Base-by-base conservation (phyloP, 2,888 invertebrate genomes). In the Brachycybe producta region DNA sequence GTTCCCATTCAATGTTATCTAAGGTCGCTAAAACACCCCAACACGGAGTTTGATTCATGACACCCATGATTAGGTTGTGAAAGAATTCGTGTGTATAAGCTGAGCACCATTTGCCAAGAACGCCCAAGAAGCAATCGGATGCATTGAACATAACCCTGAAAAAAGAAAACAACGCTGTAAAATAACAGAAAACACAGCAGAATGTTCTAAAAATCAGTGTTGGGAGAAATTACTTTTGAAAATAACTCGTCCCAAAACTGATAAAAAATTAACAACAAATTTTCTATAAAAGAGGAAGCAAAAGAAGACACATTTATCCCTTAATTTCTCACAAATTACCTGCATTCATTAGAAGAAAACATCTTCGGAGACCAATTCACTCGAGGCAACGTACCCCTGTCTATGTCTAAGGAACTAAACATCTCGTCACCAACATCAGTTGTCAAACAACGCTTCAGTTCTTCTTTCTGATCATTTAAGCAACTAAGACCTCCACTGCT, bases 341-440 rank as follows among this genome's bases (percentile, higher is more conserved):
- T 17, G 43, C 43, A 43, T 30, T 43, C 43, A 5, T 43, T 5
- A 30, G 28, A 28, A 17, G 43, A 15, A 30, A 43, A 43, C 17
- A 30, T 28, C 5, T 28, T 43, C 13, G 43, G 43, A 5, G 43
- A 30, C 43, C 43, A 43, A 17, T 43, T 13, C 15, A 43, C 5
- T 23, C 21, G 28, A 5, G n/a, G 8, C 13, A 21, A 17, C 27
- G 23, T 17, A 5, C n/a, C 13, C 8, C 32, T 28, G 21, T 43
- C 43, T n/a, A 43, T 21, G 13, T 28, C 32, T n/a, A 5, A 23
- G 15, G 21, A n/a, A 4, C 21, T 28, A 17, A 19, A 30, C 13
- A n/a, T 28, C 5, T 27, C 15, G 19, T 27, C 13, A 5, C 28
- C 43, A 26, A 27, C 23, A n/a, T 43, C 28, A 4, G 17, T 32